A percentile compares a stretch with the other conserved stretches of the same genome.
phyloP scores from a whole-genome alignment of 2,797 vertebrate genomes.

The Aplochiton taeniatus region DNA sequence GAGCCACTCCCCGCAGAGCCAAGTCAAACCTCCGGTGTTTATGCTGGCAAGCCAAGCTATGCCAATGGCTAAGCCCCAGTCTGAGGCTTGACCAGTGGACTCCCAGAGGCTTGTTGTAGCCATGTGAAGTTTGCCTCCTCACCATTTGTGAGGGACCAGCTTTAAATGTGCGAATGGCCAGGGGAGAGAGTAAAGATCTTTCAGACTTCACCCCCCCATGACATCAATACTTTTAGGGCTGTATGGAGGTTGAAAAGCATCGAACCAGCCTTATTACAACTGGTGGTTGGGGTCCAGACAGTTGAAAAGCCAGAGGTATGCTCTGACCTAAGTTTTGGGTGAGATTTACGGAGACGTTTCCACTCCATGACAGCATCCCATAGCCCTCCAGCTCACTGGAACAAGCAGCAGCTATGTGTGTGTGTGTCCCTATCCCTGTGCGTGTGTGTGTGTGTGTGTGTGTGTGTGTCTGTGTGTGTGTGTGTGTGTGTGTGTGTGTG shows the following conservation, averaged over 20 bases:
- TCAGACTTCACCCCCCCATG: no score
- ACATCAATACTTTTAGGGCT: no score
- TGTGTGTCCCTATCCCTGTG: background rate
- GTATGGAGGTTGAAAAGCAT: no score
- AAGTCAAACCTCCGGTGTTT: slow-evolving; percentile 52
- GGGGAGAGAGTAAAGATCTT: background rate
- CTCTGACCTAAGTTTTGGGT: background rate
- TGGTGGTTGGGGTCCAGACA: no score
- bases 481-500: slow-evolving; percentile 5
- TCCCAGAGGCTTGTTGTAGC: slow-evolving; percentile 28
- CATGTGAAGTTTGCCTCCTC: slow-evolving; percentile 30
- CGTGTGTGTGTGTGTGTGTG: no score
- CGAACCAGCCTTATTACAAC: no score
- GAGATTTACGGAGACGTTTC: background rate
- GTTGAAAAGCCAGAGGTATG: background rate
- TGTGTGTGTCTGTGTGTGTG: background rate
- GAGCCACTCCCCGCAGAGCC: slow-evolving; percentile 10
- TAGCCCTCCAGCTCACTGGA: background rate
- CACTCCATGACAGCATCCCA: background rate
- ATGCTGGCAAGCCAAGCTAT: slow-evolving; percentile 36
- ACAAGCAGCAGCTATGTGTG: background rate
- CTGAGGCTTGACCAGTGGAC: slow-evolving; percentile 23
- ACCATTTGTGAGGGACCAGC: slow-evolving; percentile 28
- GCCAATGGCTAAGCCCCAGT: slow-evolving; percentile 35
- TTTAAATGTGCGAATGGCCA: background rate